Evolutionary conservation across 2,113 vertebrate genomes (phyloP).

Genomic region (Amazona guildingii): DNA sequence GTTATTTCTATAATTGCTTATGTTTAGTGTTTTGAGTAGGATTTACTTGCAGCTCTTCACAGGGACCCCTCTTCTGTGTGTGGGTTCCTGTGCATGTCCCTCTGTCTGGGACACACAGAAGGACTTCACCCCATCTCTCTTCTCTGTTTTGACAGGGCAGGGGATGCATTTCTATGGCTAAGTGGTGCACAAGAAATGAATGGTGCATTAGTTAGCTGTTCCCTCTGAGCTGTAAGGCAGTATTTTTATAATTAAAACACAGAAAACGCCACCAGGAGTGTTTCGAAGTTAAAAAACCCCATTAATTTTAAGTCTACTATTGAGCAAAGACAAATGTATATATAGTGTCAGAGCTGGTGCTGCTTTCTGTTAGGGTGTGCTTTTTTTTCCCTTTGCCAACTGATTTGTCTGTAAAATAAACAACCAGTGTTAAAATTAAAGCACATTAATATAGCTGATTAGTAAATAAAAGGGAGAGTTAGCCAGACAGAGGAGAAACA

Average conservation of each 20-base stretch:
- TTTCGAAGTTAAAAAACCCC: not conserved
- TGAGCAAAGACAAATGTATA: not conserved
- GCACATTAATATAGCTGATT: constrained; percentile 26
- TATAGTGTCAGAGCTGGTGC: not conserved
- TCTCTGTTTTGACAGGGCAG: not conserved
- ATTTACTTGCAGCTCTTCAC: not conserved
- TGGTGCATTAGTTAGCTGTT: not conserved
- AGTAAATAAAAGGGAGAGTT: constrained; percentile 54
- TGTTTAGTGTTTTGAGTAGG: not conserved
- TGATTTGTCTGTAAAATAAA: constrained; percentile 37
- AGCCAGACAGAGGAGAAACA: constrained; percentile 16
- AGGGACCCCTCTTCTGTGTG: fast-evolving
- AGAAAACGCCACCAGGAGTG: not conserved
- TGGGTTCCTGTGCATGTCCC: not conserved
- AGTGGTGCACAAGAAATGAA: not conserved
- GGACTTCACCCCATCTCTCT: fast-evolving
- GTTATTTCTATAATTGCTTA: not conserved
- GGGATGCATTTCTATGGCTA: not conserved
- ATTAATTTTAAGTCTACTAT: not conserved
- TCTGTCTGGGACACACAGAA: fast-evolving
- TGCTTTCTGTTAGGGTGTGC: not conserved
- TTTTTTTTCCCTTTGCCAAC: not conserved
- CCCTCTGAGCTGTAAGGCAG: not conserved
- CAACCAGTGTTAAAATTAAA: constrained; percentile 20
- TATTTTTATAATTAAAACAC: not conserved